These are phyloP conservation scores for Epinotia brunnichana DNA, from an alignment of 2,888 invertebrate genomes.

Conservation along the genomic window DNA sequence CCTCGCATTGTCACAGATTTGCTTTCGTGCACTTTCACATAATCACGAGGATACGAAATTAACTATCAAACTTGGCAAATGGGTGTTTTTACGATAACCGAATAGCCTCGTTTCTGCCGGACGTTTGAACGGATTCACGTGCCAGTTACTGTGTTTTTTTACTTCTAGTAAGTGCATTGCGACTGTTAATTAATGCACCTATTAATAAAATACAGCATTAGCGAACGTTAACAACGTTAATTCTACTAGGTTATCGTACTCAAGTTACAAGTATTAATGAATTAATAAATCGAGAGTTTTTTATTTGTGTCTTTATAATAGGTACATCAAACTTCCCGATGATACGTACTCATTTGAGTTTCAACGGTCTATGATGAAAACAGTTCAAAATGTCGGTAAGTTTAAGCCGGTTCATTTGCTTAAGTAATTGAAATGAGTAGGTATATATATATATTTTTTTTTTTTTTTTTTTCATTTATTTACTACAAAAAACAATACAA, in stretches of 20 bases:
- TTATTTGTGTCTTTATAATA: too few species aligned
- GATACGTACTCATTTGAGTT: too few species aligned
- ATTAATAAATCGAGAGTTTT: too few species aligned
- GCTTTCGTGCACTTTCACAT: constrained; percentile 39
- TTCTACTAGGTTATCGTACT: constrained; percentile 12
- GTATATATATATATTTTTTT: too few species aligned
- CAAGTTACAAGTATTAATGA: background rate
- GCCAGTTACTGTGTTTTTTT: constrained; percentile 52
- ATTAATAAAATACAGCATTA: constrained; percentile 44
- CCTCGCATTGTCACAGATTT: constrained; percentile 25
- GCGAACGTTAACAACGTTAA: constrained; percentile 30
- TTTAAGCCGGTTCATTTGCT: too few species aligned
- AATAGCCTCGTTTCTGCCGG: constrained; percentile 51
- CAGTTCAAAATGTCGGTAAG: too few species aligned
- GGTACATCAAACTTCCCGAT: too few species aligned
- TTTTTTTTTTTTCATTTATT: too few species aligned
- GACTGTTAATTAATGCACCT: constrained; percentile 46
- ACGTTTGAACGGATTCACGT: constrained; percentile 56
- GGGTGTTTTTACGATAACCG: constrained; percentile 35
- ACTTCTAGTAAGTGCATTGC: constrained; percentile 47
- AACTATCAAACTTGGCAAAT: constrained; percentile 34
- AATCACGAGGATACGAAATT: constrained; percentile 35
- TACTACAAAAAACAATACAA: too few species aligned
- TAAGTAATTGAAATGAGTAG: too few species aligned
- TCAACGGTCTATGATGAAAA: too few species aligned